Evolutionary conservation across 2,888 invertebrate species (phyloP).

Genomic region (Rhagonycha fulva): DNA sequence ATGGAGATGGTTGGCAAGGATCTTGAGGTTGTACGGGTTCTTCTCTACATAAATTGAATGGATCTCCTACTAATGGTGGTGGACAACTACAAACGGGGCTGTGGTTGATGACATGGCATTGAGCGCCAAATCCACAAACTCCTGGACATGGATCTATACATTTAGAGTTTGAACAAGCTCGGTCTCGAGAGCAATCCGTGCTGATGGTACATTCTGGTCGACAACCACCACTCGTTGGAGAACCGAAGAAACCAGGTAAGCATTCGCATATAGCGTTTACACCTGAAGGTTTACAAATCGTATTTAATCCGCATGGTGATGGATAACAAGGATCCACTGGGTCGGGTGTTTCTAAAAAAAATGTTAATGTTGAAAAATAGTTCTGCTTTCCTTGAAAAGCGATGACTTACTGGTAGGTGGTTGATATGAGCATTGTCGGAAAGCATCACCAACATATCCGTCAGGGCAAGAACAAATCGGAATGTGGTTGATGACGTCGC

Average conservation of each 20-base stretch:
- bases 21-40: slow-evolving; percentile 60
- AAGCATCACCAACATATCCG: slow-evolving; percentile 61
- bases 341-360: slow-evolving; percentile 40
- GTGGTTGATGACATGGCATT: slow-evolving; percentile 81
- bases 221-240: slow-evolving; percentile 72
- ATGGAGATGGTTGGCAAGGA: slow-evolving; percentile 86
- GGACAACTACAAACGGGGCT: slow-evolving; percentile 85
- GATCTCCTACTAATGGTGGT: slow-evolving; percentile 74
- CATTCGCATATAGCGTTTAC: slow-evolving; percentile 74
- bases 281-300: slow-evolving; percentile 64
- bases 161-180: slow-evolving; percentile 78
- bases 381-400: background rate
- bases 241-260: slow-evolving; percentile 73
- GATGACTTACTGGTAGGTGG: slow-evolving; percentile 47
- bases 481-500: slow-evolving; percentile 72
- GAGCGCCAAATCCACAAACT: slow-evolving; percentile 76
- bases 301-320: slow-evolving; percentile 78
- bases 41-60: slow-evolving; percentile 71
- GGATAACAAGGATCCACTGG: slow-evolving; percentile 58
- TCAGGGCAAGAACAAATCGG: slow-evolving; percentile 64
- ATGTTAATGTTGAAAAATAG: background rate
- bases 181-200: slow-evolving; percentile 75
- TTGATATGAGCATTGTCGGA: slow-evolving; percentile 54
- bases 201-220: slow-evolving; percentile 83
- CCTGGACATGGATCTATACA: slow-evolving; percentile 82